Evolutionary conservation across 2,888 invertebrate genomes (phyloP), one percentile per base, ranked within the genome.

Genomic region (Loripinus fragilis): DNA sequence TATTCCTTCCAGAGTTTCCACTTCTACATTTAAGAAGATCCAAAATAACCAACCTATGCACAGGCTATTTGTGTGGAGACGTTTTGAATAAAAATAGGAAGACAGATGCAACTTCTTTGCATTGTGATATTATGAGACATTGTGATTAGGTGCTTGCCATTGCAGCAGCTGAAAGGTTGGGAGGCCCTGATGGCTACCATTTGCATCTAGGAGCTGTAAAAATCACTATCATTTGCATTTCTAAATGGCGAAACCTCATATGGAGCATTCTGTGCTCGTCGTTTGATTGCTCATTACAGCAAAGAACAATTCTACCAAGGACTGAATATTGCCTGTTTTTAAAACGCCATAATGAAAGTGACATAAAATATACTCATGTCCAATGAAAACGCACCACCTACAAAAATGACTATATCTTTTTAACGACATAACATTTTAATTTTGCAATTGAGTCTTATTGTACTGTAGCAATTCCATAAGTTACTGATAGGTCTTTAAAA

Each of bases 1-100:
- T 42, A 42, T 78, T 78, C 20, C 60, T 80, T 15, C 76, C 76
- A 41, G 75, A 80, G 42, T 80, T 80, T 30, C 76, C 73, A 8
- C 33, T 75, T 0, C 60, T 79, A 8, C 79, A 79, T 42, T 66
- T 78, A 8, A 30, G 78, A 15, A 77, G 74, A 45, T 78, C 78
- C 0, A 71, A 74, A 30, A 78, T 75, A 2, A 79, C 64, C 3
- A 75, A 48, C 15, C 70, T 80, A 0, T 70, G 60, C 55, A 80
- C 20, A n/a, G 48, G n/a, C n/a, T 20, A 5, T 5, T 8, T 28
- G 28, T 55, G 28, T 28, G 28, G 28, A 7, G 12, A 7, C 5
- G 23, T 55, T 17, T 17, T 55, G 2, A 25, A 7, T 2, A 28
- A 55, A 28, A 28, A 8, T 28, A 28, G 55, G 7, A 25, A 55